Conservation (phyloP, 2,113 vertebrate species). For the Myrmecophaga tridactyla region DNA sequence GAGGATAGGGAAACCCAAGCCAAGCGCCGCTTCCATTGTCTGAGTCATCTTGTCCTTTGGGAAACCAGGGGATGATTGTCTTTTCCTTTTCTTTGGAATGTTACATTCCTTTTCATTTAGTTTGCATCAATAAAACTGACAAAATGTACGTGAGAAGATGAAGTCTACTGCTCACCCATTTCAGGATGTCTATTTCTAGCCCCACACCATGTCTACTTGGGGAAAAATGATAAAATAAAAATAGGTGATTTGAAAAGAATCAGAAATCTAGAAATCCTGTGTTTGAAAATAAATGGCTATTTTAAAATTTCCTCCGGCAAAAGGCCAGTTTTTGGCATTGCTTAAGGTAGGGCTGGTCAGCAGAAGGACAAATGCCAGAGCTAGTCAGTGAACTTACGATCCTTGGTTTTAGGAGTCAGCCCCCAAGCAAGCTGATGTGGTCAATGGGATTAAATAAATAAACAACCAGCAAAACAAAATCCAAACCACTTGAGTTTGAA, state of each 20-base stretch:
- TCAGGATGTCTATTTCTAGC: not conserved
- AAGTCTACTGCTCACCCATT: not conserved
- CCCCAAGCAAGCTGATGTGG: not conserved
- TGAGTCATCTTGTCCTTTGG: not conserved
- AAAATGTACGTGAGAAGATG: not conserved
- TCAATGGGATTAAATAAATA: not conserved
- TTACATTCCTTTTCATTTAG: not conserved
- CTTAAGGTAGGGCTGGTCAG: not conserved
- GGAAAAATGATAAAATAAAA: not conserved
- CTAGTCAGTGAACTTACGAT: fast-evolving
- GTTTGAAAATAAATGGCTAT: not conserved
- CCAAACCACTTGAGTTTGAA: not conserved
- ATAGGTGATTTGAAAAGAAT: not conserved
- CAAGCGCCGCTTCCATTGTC: not conserved
- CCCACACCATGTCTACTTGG: no score
- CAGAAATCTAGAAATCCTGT: not conserved
- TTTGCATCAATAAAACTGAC: not conserved
- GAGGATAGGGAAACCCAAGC: not conserved
- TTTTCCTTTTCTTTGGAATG: not conserved
- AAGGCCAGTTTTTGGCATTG: not conserved
- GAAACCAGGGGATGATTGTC: fast-evolving
- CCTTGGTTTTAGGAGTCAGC: not conserved
- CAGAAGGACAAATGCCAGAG: not conserved
- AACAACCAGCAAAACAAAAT: not conserved
- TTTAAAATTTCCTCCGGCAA: not conserved